phyloP scores from a whole-genome alignment of 2,797 vertebrate species.

The Dicrostonyx torquatus region DNA sequence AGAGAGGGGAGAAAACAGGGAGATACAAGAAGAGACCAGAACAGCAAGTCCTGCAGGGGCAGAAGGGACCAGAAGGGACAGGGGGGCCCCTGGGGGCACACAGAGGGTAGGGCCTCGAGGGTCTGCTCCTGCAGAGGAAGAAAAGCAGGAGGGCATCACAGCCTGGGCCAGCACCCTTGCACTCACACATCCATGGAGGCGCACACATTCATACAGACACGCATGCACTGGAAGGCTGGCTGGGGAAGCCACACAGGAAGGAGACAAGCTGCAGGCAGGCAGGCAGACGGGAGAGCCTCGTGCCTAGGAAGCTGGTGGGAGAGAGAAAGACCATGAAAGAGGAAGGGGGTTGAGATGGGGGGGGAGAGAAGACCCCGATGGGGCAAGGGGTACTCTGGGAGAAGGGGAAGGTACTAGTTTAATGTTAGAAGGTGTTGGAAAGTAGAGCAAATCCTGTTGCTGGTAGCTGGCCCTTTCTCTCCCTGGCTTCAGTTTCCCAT shows the following conservation, averaged over 20 bases:
- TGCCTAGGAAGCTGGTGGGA: constrained; percentile 79
- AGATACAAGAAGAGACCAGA: constrained; percentile 88
- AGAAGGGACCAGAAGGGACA: constrained; percentile 65
- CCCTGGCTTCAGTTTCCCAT: constrained; percentile 31
- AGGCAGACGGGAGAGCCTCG: constrained; percentile 63
- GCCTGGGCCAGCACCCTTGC: constrained; percentile 64
- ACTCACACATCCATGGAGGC: background rate
- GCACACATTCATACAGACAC: background rate
- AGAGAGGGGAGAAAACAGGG: constrained; percentile 95
- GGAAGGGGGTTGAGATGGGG: background rate
- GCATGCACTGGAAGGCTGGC: background rate
- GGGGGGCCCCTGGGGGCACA: background rate
- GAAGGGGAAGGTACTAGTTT: constrained; percentile 57
- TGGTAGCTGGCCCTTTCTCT: background rate
- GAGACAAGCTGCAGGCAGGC: constrained; percentile 75
- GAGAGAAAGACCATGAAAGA: constrained; percentile 76
- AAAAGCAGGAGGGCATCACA: constrained; percentile 42
- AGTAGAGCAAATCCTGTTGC: background rate
- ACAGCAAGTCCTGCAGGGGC: constrained; percentile 83
- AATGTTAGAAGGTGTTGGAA: constrained; percentile 9
- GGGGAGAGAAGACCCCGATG: background rate
- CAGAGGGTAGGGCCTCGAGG: constrained; percentile 4
- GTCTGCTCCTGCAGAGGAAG: constrained; percentile 71
- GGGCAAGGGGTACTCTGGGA: constrained; percentile 63
- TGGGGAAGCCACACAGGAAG: constrained; percentile 53